phyloP scores from a whole-genome alignment of 2,113 vertebrate species.

The Channa maculata region DNA sequence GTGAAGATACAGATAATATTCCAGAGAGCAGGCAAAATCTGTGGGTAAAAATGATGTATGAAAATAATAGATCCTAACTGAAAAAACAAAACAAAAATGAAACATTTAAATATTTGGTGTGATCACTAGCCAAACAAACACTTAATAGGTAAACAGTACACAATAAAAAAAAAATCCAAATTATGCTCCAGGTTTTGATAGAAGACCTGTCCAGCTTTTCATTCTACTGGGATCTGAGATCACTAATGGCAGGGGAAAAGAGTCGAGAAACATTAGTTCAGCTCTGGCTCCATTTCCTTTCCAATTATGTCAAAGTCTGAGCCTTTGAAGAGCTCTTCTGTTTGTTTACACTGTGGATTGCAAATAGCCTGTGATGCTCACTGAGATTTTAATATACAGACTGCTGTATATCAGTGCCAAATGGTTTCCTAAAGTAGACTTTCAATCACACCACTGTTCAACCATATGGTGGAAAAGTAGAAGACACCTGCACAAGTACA shows the following conservation, averaged over 20 bases:
- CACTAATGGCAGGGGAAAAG: slow-evolving; percentile 62
- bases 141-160: slow-evolving; percentile 3
- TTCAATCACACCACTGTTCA: slow-evolving; percentile 21
- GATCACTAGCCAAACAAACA: background rate
- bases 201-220: slow-evolving; percentile 40
- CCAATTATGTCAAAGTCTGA: slow-evolving; percentile 67
- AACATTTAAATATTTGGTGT: background rate
- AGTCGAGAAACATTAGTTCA: slow-evolving; percentile 54
- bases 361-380: slow-evolving; percentile 65
- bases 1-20: slow-evolving; percentile 17
- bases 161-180: slow-evolving; percentile 3
- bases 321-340: slow-evolving; percentile 73
- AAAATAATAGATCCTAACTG: too few relatives aligned
- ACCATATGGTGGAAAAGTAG: slow-evolving; percentile 27
- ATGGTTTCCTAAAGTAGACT: slow-evolving; percentile 42
- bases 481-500: slow-evolving; percentile 17
- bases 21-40: background rate
- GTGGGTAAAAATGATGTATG: background rate
- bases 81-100: background rate
- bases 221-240: slow-evolving; percentile 56
- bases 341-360: slow-evolving; percentile 70
- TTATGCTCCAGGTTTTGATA: slow-evolving; percentile 33
- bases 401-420: slow-evolving; percentile 39
- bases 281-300: slow-evolving; percentile 72
- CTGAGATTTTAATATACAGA: slow-evolving; percentile 66